A percentile compares a stretch with the other conserved stretches of the same genome.
phyloP scores from a whole-genome alignment of 2,113 vertebrate species.

The Callipepla squamata region DNA sequence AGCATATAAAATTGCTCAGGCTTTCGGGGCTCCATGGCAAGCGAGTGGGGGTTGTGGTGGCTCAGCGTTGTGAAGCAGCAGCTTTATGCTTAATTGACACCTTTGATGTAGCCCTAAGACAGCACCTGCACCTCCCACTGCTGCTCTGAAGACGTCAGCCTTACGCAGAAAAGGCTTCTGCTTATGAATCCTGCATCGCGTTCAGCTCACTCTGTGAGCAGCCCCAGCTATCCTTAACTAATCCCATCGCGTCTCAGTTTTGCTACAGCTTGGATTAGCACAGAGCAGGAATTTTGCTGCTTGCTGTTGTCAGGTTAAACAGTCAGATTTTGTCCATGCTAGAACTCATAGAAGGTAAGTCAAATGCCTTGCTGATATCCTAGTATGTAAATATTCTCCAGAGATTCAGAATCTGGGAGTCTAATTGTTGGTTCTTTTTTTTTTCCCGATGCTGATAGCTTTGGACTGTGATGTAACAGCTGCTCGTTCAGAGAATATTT shows the following conservation, averaged over 20 bases:
- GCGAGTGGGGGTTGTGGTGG: constrained; percentile 66
- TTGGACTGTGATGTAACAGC: constrained; percentile 10
- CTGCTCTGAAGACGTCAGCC: constrained; percentile 83
- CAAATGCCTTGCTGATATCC: constrained; percentile 47
- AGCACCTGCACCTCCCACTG: constrained; percentile 85
- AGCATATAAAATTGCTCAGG: constrained; percentile 61
- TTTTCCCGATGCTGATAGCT: constrained; percentile 9
- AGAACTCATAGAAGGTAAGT: constrained; percentile 88
- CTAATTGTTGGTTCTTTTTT: not conserved
- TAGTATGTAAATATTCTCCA: constrained; percentile 14
- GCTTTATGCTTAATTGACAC: constrained; percentile 82
- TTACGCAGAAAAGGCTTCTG: constrained; percentile 83
- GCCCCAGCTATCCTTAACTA: constrained; percentile 74
- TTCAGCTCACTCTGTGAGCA: constrained; percentile 77
- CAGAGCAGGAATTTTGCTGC: constrained; percentile 65
- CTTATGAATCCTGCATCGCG: constrained; percentile 80
- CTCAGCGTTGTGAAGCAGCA: constrained; percentile 69
- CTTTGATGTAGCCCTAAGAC: constrained; percentile 85
- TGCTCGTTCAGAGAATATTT: constrained; percentile 35
- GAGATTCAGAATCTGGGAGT: constrained; percentile 16
- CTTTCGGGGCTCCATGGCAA: constrained; percentile 75
- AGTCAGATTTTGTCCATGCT: constrained; percentile 80
- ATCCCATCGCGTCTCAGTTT: constrained; percentile 70
- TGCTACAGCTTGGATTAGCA: constrained; percentile 64
- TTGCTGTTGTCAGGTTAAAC: constrained; percentile 63